Base-by-base conservation (phyloP, 2,113 vertebrate species). In the Microcebus ravelobensis region DNA sequence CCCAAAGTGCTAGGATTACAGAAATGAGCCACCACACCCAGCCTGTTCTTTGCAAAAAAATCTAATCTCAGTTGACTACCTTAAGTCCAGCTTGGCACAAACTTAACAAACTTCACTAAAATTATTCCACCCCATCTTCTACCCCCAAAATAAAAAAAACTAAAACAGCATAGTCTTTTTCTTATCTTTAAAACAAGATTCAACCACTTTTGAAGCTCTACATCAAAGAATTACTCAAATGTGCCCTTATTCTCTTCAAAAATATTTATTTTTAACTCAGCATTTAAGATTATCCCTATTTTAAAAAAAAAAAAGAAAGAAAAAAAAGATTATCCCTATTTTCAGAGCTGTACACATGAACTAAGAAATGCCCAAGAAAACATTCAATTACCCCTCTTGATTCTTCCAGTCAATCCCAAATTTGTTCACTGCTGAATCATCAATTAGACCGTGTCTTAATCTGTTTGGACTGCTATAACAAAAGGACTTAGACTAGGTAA, bases 201-300 rank as follows among this genome's bases (percentile, higher is more conserved):
- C 34, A 50, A 71, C 63, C 39, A 36, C 10, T 90, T 77, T 13
- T 95, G 48, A 94, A 95, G 34, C 31, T 76, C 80, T 89, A 42
- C 3, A 20, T 93, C 73, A 83, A 52, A 96, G 29, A 96, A 79
- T 71, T 73, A 96, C 21, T 90, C 90, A 92, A 94, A n/a, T 87
- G 50, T 90, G 23, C 25, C 74, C 85, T 92, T 83, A 83, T 84
- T 93, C 25, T 96, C 85, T 68, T 94, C 94, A 80, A 91, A 96
- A 87, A 67, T 77, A 36, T 83, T 76, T 61, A 92, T 86, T 93
- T 86, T 87, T 96, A 92, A 96, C 21, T 91, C 55, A 79, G 68
- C 74, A 93, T 59, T 91, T 92, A 96, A 85, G 31, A 92, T 61
- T 67, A 67, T 29, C 34, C 13, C n/a, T 70, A 52, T 91, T 90